Conservation (phyloP, 2,888 invertebrate species). For the Embidobia sp. region DNA sequence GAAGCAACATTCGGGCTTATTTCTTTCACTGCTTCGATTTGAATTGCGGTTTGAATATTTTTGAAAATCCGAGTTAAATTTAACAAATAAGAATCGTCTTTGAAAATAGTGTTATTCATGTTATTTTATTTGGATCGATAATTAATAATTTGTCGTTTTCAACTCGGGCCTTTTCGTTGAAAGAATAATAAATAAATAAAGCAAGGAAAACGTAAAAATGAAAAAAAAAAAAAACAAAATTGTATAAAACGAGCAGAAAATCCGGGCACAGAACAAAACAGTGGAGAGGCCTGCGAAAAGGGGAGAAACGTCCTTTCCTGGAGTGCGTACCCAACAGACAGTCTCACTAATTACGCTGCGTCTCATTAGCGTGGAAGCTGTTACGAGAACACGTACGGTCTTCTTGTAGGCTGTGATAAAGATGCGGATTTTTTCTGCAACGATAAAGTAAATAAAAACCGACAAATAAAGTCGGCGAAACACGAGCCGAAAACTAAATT, state of each 20-base stretch:
- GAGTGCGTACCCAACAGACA: constrained; percentile 76
- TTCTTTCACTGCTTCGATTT: too few relatives aligned
- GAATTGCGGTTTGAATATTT: too few relatives aligned
- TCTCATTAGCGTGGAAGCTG: constrained; percentile 79
- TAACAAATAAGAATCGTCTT: too few relatives aligned
- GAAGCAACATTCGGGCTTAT: too few relatives aligned
- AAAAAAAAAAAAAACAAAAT: constrained; percentile 27
- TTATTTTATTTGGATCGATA: too few relatives aligned
- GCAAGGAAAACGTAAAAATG: too few relatives aligned
- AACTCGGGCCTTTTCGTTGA: too few relatives aligned
- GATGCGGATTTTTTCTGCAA: constrained; percentile 72
- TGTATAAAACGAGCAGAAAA: constrained; percentile 55
- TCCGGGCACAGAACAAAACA: constrained; percentile 57
- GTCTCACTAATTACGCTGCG: constrained; percentile 81
- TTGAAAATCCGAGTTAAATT: too few relatives aligned
- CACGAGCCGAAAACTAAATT: constrained; percentile 22
- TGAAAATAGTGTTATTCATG: too few relatives aligned
- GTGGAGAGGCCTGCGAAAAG: constrained; percentile 57
- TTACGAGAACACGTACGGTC: constrained; percentile 65
- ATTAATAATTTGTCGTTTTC: too few relatives aligned
- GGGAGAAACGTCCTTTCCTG: constrained; percentile 64
- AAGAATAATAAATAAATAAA: too few relatives aligned
- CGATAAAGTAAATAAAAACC: constrained; percentile 47
- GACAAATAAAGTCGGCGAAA: constrained; percentile 22
- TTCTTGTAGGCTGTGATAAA: constrained; percentile 75